These are phyloP conservation scores for Vanessa atalanta DNA, from an alignment of 1,140 invertebrate species.

Conservation along the genomic window DNA sequence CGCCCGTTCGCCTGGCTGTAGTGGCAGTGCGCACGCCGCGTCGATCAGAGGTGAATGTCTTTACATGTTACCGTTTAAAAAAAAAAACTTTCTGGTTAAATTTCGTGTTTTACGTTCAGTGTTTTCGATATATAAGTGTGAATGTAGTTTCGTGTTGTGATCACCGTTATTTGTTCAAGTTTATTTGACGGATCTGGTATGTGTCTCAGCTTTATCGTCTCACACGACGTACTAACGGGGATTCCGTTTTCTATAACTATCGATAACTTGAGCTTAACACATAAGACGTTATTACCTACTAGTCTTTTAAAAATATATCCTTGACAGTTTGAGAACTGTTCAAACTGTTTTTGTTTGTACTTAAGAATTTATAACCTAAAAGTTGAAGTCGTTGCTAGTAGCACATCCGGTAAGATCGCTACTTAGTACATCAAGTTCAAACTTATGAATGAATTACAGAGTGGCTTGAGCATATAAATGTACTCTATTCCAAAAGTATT, in stretches of 20 bases:
- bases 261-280: slow-evolving; percentile 6
- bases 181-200: slow-evolving; percentile 49
- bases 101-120: slow-evolving; percentile 30
- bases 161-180: slow-evolving; percentile 62
- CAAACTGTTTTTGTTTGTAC: neutral
- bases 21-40: slow-evolving; percentile 68
- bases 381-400: neutral
- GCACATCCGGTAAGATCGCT: neutral
- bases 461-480: no score
- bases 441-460: neutral
- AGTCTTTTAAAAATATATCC: no score
- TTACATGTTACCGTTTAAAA: slow-evolving; percentile 38
- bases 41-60: slow-evolving; percentile 74
- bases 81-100: slow-evolving; percentile 35
- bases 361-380: slow-evolving; percentile 17
- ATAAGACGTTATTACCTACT: neutral
- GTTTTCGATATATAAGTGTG: slow-evolving; percentile 35
- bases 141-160: slow-evolving; percentile 55
- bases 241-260: slow-evolving; percentile 21
- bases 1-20: slow-evolving; percentile 43
- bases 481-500: no score
- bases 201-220: slow-evolving; percentile 48
- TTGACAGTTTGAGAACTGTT: no score
- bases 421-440: neutral
- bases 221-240: slow-evolving; percentile 33